Percentiles rank a stretch among this genome's conserved stretches.
Evolutionary conservation across 2,113 vertebrate genomes (phyloP).

Genomic region (Leucosticte australis): DNA sequence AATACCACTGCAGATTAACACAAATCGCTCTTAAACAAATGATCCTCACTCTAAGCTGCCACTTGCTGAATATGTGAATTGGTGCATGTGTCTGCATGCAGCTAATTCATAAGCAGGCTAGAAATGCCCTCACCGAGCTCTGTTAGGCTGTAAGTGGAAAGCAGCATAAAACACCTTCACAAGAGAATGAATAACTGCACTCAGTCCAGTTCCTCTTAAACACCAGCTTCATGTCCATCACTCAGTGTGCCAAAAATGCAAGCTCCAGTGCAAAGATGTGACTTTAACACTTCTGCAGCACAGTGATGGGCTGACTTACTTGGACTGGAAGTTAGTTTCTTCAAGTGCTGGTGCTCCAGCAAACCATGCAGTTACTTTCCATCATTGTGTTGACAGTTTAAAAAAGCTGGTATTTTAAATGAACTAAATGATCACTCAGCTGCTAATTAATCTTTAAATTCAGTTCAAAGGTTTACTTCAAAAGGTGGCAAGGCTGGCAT

Average conservation of each 20-base stretch:
- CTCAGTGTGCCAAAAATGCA: not conserved
- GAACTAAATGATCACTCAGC: not conserved
- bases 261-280: not conserved
- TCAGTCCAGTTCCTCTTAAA: not conserved
- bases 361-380: not conserved
- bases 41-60: not conserved
- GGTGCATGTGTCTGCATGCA: not conserved
- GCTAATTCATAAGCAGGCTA: not conserved
- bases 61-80: not conserved
- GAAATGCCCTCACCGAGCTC: not conserved
- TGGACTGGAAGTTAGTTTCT: not conserved
- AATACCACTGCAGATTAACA: not conserved
- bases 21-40: constrained; percentile 13
- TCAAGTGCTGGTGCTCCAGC: not conserved
- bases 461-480: not conserved
- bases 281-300: not conserved
- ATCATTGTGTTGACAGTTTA: not conserved
- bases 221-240: not conserved
- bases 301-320: not conserved
- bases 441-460: not conserved
- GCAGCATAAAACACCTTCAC: not conserved
- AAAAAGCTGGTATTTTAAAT: not conserved
- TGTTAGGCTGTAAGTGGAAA: not conserved
- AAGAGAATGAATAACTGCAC: not conserved
- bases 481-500: not conserved